A percentile compares a stretch with the other conserved stretches of the same genome.
Evolutionary conservation across 2,888 invertebrate genomes (phyloP).

Genomic region (Halocaridina rubra): DNA sequence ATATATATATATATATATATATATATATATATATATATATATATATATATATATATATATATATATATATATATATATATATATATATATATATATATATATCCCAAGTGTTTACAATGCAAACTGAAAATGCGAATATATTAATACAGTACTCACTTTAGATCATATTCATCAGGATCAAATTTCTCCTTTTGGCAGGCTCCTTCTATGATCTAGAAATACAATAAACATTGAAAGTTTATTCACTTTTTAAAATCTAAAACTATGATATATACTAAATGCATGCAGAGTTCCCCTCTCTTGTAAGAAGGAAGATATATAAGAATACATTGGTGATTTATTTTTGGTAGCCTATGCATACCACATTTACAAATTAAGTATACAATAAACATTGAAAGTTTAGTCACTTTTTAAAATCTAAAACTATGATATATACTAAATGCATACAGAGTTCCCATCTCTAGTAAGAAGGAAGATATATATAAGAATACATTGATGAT

Average conservation of each 20-base stretch:
- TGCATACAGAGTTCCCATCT: no score
- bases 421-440: background rate
- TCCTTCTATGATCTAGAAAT: conserved; percentile 60
- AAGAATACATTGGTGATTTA: no score
- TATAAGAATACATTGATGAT: no score
- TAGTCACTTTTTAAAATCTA: background rate
- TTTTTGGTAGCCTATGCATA: no score
- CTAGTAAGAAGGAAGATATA: no score
- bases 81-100: no score
- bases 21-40: background rate
- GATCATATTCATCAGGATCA: conserved; percentile 46
- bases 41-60: background rate
- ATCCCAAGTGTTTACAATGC: no score
- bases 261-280: background rate
- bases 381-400: background rate
- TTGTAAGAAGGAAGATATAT: no score
- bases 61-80: background rate
- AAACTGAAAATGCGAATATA: no score
- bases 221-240: background rate
- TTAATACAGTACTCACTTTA: conserved; percentile 45
- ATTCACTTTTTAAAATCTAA: background rate
- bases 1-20: background rate
- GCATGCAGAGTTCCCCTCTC: no score
- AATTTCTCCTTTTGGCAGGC: conserved; percentile 50
- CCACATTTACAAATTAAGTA: background rate